Conservation (phyloP, 2,797 vertebrate species). For the Pangasius mekongensis region DNA sequence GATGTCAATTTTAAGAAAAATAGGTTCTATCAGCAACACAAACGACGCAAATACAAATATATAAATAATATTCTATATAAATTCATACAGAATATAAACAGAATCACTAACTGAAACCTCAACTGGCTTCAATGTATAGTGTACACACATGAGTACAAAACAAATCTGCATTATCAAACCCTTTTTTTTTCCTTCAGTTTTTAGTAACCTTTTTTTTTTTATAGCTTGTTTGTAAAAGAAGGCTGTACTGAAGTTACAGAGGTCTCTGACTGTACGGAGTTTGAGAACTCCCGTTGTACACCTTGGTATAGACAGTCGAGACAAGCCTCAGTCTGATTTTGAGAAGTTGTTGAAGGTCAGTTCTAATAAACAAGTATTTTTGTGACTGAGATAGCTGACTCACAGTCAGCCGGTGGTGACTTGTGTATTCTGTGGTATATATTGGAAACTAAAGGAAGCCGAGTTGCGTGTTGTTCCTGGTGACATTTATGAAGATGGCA, state of each 20-base stretch:
- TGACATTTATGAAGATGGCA: conserved; percentile 36
- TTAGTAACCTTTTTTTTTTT: not conserved
- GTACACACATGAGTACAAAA: not conserved
- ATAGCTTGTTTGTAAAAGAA: not conserved
- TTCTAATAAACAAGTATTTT: conserved; percentile 46
- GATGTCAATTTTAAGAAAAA: not conserved
- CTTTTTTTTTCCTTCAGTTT: not conserved
- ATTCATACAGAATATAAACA: too few species aligned
- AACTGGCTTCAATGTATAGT: not conserved
- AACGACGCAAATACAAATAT: not conserved
- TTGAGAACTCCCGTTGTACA: too few species aligned
- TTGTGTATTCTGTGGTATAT: conserved; percentile 34
- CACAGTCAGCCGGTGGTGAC: conserved; percentile 42
- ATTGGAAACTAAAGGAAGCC: conserved; percentile 17
- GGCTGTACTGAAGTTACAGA: not conserved
- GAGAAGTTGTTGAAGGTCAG: conserved; percentile 39
- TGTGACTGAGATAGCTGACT: conserved; percentile 42
- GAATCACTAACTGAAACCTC: not conserved
- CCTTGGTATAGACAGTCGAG: not conserved
- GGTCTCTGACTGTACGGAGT: not conserved
- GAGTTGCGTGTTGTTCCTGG: conserved; percentile 13
- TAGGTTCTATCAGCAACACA: not conserved
- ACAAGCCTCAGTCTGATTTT: not conserved
- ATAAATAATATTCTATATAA: too few species aligned
- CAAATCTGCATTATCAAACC: not conserved